These are phyloP conservation scores for Drosophila pruinosa DNA, from an alignment of 1,140 invertebrate species.

Conservation along the genomic window DNA sequence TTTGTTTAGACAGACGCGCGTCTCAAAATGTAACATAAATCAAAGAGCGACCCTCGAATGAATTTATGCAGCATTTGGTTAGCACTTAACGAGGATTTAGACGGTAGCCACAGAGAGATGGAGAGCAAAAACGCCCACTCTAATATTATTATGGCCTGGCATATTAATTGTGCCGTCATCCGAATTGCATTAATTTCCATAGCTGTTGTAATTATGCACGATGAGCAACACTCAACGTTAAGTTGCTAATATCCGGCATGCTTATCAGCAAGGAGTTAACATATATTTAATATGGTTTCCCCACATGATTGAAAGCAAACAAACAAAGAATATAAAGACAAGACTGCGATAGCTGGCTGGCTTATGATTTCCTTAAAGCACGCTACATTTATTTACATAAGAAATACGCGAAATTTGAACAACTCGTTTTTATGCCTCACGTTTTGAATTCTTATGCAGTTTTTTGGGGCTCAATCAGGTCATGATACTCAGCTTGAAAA, in stretches of 20 bases:
- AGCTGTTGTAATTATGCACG: slow-evolving; percentile 20
- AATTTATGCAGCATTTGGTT: slow-evolving; percentile 31
- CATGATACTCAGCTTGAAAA: neutral
- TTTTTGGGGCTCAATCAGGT: neutral
- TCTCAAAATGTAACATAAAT: slow-evolving; percentile 42
- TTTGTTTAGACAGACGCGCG: slow-evolving; percentile 38
- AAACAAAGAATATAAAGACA: neutral
- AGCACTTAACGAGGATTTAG: slow-evolving; percentile 46
- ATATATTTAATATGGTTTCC: neutral
- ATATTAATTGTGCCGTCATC: slow-evolving; percentile 27
- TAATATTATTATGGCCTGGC: slow-evolving; percentile 18
- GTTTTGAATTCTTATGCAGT: neutral
- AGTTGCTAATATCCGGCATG: neutral
- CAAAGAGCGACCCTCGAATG: slow-evolving; percentile 26
- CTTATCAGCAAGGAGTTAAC: neutral
- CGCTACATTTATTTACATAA: slow-evolving; percentile 16
- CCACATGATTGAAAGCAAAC: slow-evolving; percentile 30
- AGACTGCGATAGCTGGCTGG: neutral
- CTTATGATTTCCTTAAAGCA: slow-evolving; percentile 14
- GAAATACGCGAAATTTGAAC: neutral
- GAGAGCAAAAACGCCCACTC: neutral
- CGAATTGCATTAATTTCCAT: slow-evolving; percentile 37
- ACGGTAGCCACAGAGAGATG: slow-evolving; percentile 1
- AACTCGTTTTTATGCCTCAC: neutral
- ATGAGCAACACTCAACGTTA: slow-evolving; percentile 10